phyloP scores from a whole-genome alignment of 2,888 invertebrate species.

The Ischnus inquisitorius region DNA sequence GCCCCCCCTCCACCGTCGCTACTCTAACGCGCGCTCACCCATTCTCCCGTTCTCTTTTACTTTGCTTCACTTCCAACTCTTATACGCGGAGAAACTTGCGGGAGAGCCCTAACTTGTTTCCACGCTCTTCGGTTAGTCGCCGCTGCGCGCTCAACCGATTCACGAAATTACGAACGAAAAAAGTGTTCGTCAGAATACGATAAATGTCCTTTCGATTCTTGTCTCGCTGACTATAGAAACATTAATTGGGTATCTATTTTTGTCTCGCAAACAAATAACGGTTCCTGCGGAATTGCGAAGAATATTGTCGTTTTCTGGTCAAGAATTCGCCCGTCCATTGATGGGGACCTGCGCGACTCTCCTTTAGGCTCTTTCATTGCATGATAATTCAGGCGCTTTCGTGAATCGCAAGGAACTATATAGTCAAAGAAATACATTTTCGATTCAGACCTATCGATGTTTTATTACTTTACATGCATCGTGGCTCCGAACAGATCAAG shows the following conservation, averaged over 20 bases:
- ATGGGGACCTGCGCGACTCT: too few species aligned
- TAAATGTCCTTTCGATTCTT: neutral
- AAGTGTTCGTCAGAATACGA: neutral
- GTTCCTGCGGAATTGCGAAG: too few species aligned
- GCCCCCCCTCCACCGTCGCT: conserved; percentile 73
- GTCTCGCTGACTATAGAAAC: neutral
- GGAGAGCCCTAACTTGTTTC: neutral
- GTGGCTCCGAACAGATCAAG: too few species aligned
- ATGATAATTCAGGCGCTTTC: too few species aligned
- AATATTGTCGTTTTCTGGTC: too few species aligned
- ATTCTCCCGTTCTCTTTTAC: conserved; percentile 59
- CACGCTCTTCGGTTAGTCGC: conserved; percentile 7
- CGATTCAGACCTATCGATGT: too few species aligned
- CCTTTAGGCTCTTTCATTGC: too few species aligned
- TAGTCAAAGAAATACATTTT: too few species aligned
- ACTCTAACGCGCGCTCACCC: conserved; percentile 75
- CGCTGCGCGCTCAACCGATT: neutral
- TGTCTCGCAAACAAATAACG: too few species aligned
- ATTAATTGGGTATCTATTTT: neutral
- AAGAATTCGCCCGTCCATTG: too few species aligned
- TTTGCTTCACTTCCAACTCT: conserved; percentile 41
- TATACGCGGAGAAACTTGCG: neutral
- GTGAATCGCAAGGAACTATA: too few species aligned
- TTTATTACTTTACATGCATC: too few species aligned
- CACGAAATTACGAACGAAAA: neutral